These are phyloP conservation scores for Sitobion miscanthi DNA, from an alignment of 1,140 invertebrate species.

Conservation along the genomic window DNA sequence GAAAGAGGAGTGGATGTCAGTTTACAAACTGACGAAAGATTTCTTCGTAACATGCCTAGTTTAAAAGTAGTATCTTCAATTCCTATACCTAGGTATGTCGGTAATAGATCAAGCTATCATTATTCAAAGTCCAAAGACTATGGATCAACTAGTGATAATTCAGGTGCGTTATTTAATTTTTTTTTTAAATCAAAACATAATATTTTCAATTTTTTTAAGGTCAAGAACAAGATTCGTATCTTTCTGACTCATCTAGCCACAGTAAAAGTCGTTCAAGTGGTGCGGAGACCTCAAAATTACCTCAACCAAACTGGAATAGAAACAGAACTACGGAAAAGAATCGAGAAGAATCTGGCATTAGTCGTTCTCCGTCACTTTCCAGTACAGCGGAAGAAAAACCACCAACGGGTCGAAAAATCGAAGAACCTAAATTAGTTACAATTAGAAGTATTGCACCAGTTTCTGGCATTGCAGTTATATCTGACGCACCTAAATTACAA, in stretches of 20 bases:
- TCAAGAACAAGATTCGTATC: constrained; percentile 41
- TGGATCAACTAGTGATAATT: constrained; percentile 46
- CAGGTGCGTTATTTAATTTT: constrained; percentile 2
- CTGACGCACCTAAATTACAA: constrained; percentile 23
- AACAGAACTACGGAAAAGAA: constrained; percentile 30
- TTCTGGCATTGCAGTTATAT: background rate
- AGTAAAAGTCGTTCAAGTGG: constrained; percentile 38
- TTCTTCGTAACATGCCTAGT: constrained; percentile 41
- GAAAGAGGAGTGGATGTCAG: constrained; percentile 33
- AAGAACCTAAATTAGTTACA: constrained; percentile 50
- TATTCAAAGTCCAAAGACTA: constrained; percentile 9
- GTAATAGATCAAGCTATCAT: background rate
- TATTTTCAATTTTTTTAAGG: background rate
- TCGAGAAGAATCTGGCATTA: constrained; percentile 10
- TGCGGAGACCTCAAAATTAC: constrained; percentile 27
- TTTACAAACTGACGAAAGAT: constrained; percentile 59
- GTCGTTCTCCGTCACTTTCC: constrained; percentile 36
- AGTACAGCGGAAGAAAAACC: constrained; percentile 46
- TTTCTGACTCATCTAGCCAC: constrained; percentile 20
- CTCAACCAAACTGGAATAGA: constrained; percentile 48
- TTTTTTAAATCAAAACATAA: background rate
- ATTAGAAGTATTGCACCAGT: constrained; percentile 33
- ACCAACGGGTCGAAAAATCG: constrained; percentile 39
- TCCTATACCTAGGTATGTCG: constrained; percentile 34
- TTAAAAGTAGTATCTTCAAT: constrained; percentile 27